Evolutionary conservation across 2,888 invertebrate genomes (phyloP), one percentile per base, ranked within the genome.

Genomic region (Eupithecia exiguata): DNA sequence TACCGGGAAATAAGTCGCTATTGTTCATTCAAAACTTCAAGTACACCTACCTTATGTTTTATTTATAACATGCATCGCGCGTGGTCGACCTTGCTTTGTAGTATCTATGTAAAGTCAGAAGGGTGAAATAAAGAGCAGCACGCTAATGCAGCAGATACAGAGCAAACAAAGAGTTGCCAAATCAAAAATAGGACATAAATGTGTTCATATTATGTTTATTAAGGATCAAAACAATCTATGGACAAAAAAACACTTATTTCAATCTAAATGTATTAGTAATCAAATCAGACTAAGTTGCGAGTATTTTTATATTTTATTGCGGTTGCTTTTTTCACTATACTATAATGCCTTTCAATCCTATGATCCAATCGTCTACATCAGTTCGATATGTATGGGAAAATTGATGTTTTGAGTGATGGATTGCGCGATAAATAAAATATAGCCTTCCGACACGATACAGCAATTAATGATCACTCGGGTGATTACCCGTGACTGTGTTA

Each of bases 381-480:
- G 58, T 3, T 14, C 25, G 10, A 58, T 58, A 58, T 53, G n/a
- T 21, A 71, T 21, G 35, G 53, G 25, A 38, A 69, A 74, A 75
- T 76, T 63, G 69, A 68, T 75, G 74, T 69, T 67, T 62, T 70
- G 53, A 66, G 74, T 77, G 77, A 78, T 80, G 74, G 76, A 72
- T 82, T 58, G 80, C 75, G 73, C 78, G 80, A 74, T 73, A 76
- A 78, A 74, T 80, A 83, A 74, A 76, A 68, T 58, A 66, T 43
- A 43, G 38, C 14, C 68, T 35, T 36, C 53, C 66, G 7, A 62
- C 77, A 78, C 76, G 76, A 78, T 53, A 75, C 71, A 58, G 68
- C 76, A 74, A 75, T 79, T 78, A 78, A 43, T 70, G 62, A 46
- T 46, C 62, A 46, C 9, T 69, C 69, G 40, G 38, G 25, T 18